Evolutionary conservation across 2,797 vertebrate species (phyloP).

Genomic region (Hozukius guyotensis): DNA sequence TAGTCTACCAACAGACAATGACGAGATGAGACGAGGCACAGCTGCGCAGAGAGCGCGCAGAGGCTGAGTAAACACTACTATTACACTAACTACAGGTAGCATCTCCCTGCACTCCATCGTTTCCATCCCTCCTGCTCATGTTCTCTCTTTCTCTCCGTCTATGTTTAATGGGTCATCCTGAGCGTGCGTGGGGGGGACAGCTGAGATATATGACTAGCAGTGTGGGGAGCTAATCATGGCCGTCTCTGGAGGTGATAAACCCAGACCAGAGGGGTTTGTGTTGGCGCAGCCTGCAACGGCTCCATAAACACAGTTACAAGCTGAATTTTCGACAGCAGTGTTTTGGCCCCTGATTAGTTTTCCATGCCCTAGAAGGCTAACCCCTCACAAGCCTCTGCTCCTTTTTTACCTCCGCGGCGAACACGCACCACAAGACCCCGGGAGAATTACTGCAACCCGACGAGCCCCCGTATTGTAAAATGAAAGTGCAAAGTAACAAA

Average conservation of each 20-base stretch:
- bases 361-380: conserved; percentile 49
- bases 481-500: conserved; percentile 70
- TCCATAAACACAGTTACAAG: conserved; percentile 73
- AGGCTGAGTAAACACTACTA: conserved; percentile 72
- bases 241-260: conserved; percentile 76
- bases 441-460: conserved; percentile 35
- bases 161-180: conserved; percentile 73
- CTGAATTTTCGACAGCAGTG: conserved; percentile 66
- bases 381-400: conserved; percentile 20
- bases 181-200: conserved; percentile 44
- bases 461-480: conserved; percentile 54
- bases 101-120: conserved; percentile 50
- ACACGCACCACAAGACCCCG: conserved; percentile 32
- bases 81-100: conserved; percentile 74
- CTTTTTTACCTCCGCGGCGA: conserved; percentile 34
- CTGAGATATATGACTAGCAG: conserved; percentile 67
- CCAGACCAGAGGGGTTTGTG: conserved; percentile 64
- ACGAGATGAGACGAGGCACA: conserved; percentile 16
- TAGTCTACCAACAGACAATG: conserved; percentile 56
- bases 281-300: conserved; percentile 59
- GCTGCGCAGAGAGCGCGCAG: conserved; percentile 28
- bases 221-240: conserved; percentile 72
- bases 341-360: conserved; percentile 71
- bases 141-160: conserved; percentile 58
- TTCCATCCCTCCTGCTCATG: conserved; percentile 59